Evolutionary conservation across 2,113 vertebrate species (phyloP), one percentile per base, ranked within the genome.

Genomic region (Epinephelus cyanopodus): DNA sequence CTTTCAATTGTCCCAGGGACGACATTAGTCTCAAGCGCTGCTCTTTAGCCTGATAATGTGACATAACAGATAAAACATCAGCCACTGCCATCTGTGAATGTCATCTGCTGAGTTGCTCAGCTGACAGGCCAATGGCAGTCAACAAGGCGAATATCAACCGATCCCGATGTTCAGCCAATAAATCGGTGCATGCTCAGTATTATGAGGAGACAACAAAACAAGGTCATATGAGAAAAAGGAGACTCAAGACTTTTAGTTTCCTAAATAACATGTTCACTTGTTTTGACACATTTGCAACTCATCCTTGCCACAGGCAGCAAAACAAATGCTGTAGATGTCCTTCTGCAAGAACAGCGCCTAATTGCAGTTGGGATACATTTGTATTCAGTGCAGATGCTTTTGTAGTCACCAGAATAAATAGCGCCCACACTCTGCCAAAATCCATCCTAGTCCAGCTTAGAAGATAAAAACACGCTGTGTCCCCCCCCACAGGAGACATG

Each of bases 401-500:
- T 65, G 18, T 27, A 56, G 52, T 70, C 23, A 60, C 19, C n/a
- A 15, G 62, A 73, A 67, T n/a, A 68, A 83, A 71, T 12, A 42
- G 29, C 7, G 7, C 23, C 63, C 45, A 71, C 39, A 63, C 48
- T n/a, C 60, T 60, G 61, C 48, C 45, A 71, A 78, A 86, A 84
- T 71, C 74, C 70, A 74, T 60, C 65, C 77, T 76, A 42, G 58
- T 83, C 60, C 74, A 81, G 82, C 39, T 86, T 81, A 83, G 54
- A 45, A 54, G 82, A 90, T 83, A 77, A 73, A 25, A 77, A 64
- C 74, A 57, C 47, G 53, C 61, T 47, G 81, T 17, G 27, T 27
- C 29, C 3, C 47, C 52, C 53, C 52, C 53, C 33, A n/a, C 62
- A 3, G 23, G 60, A 45, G 15, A 33, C 33, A 17, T 2, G 15